Percentiles rank a stretch among this genome's conserved stretches.
Evolutionary conservation across 1,140 invertebrate species (phyloP).

Genomic region (Leptopilina clavipes): DNA sequence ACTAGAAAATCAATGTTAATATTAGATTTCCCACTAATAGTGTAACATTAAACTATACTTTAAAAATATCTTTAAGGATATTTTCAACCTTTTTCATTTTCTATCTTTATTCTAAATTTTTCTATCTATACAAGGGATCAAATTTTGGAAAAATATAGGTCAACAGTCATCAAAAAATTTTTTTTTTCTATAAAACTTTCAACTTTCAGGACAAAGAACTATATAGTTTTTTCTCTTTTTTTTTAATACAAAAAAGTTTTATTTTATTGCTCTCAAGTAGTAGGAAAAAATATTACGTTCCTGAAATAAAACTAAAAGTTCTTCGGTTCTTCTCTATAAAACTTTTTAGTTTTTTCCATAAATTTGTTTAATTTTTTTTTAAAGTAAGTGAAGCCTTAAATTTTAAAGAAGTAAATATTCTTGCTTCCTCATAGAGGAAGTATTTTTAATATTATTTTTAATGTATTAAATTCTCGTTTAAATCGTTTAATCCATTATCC

Average conservation of each 20-base stretch:
- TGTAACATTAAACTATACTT: background rate
- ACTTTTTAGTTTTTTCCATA: no score
- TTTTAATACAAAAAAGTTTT: background rate
- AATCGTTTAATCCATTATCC: no score
- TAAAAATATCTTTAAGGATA: background rate
- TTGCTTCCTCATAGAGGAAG: no score
- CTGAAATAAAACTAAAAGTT: no score
- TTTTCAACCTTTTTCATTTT: background rate
- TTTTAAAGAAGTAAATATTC: no score
- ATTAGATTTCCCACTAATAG: background rate
- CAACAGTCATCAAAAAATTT: slow-evolving; percentile 12
- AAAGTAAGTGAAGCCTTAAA: no score
- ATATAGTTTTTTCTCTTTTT: background rate
- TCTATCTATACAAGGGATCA: background rate
- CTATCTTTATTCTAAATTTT: no score
- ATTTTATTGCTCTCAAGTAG: background rate
- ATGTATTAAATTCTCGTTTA: no score
- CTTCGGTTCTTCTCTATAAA: no score
- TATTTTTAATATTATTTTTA: no score
- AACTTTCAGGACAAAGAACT: background rate
- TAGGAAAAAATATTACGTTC: background rate
- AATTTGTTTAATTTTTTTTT: no score
- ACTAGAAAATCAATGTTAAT: background rate
- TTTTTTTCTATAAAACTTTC: background rate
- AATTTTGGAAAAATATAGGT: background rate